phyloP scores from a whole-genome alignment of 2,888 invertebrate species.

The Sphecodes monilicornis region DNA sequence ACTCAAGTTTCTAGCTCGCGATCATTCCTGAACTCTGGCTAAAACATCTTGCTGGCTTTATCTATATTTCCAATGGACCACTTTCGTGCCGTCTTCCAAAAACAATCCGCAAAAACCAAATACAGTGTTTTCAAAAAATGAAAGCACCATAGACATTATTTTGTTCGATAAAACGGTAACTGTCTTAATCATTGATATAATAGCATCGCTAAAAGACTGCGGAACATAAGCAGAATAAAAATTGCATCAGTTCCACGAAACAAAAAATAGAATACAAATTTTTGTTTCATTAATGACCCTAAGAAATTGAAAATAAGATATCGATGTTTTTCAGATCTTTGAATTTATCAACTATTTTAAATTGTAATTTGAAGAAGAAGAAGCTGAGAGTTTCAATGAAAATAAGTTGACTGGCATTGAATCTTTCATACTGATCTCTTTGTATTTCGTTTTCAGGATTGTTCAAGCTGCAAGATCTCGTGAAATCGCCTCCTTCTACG shows the following conservation, averaged over 20 bases:
- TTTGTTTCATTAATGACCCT: too few species aligned
- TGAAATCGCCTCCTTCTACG: conserved; percentile 89
- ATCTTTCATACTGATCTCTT: background rate
- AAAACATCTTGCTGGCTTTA: background rate
- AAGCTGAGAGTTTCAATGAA: background rate
- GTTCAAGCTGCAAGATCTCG: conserved; percentile 93
- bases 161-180: background rate
- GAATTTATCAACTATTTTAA: too few species aligned
- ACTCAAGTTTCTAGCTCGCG: background rate
- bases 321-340: too few species aligned
- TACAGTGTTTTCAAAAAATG: background rate
- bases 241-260: too few species aligned
- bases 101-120: background rate
- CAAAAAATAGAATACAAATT: too few species aligned
- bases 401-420: background rate
- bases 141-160: background rate
- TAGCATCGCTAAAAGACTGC: too few species aligned
- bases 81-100: background rate
- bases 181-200: too few species aligned
- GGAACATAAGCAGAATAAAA: too few species aligned
- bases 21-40: background rate
- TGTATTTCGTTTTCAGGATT: conserved; percentile 86
- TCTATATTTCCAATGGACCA: background rate
- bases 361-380: too few species aligned
- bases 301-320: too few species aligned